A percentile compares a stretch with the other conserved stretches of the same genome.
These are phyloP conservation scores for Nasonia longicornis DNA, from an alignment of 1,140 invertebrate genomes.

Conservation along the genomic window DNA sequence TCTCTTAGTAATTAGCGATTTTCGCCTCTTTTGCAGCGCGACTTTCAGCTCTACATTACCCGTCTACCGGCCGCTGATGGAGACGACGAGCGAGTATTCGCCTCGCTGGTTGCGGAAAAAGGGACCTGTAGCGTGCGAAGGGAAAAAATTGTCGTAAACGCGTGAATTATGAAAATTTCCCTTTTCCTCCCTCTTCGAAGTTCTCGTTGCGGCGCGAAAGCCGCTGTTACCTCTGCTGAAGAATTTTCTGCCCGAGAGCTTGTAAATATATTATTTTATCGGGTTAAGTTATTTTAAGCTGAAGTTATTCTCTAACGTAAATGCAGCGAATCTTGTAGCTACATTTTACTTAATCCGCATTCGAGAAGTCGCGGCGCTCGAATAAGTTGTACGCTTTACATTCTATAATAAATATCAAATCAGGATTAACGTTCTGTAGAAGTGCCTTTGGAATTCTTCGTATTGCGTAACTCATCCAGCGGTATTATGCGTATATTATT, in stretches of 20 bases:
- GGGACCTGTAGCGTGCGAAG: neutral
- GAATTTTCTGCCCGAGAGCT: neutral
- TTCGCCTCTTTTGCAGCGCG: neutral
- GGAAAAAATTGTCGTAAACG: constrained; percentile 12
- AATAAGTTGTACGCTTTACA: too few relatives aligned
- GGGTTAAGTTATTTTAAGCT: constrained; percentile 12
- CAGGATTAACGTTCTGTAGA: too few relatives aligned
- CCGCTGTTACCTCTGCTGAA: neutral
- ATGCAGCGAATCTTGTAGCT: neutral
- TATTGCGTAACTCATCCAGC: too few relatives aligned
- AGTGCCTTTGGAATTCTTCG: too few relatives aligned
- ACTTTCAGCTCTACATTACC: constrained; percentile 13
- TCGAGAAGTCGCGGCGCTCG: too few relatives aligned
- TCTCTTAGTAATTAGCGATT: constrained; percentile 23
- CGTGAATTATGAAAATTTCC: constrained; percentile 40
- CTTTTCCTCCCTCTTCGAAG: neutral
- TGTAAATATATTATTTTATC: constrained; percentile 27
- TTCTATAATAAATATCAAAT: too few relatives aligned
- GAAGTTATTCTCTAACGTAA: too few relatives aligned
- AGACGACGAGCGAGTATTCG: neutral
- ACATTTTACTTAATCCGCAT: too few relatives aligned
- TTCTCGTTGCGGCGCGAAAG: too few relatives aligned
- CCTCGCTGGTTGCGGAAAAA: neutral
- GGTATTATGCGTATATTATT: too few relatives aligned
- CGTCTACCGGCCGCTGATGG: neutral